Evolutionary conservation across 1,140 invertebrate genomes (phyloP).

Genomic region (Drosophila simulans): DNA sequence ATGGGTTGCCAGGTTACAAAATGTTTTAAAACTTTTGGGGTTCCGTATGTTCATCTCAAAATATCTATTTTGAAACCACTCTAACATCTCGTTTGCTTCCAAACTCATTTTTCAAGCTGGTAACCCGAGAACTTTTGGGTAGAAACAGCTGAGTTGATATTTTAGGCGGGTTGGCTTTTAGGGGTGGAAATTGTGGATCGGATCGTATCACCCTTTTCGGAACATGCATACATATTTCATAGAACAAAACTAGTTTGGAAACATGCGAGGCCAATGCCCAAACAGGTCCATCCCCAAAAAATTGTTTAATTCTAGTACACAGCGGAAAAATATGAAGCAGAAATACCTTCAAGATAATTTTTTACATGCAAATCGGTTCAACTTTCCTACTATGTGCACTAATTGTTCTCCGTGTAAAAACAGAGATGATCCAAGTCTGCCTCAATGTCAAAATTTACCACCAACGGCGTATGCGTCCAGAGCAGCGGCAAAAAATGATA

Average conservation of each 20-base stretch:
- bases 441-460: constrained; percentile 68
- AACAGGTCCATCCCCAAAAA: constrained; percentile 67
- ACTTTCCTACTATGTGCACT: too few relatives aligned
- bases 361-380: background rate
- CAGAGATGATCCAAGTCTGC: constrained; percentile 35
- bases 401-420: constrained; percentile 9
- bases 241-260: constrained; percentile 66
- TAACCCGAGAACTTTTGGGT: constrained; percentile 46
- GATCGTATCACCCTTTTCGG: constrained; percentile 56
- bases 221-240: background rate
- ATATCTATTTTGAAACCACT: background rate
- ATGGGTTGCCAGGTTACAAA: constrained; percentile 47
- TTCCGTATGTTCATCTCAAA: background rate
- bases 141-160: constrained; percentile 55
- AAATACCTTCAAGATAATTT: background rate
- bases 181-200: constrained; percentile 20
- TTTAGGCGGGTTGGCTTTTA: constrained; percentile 37
- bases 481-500: constrained; percentile 49
- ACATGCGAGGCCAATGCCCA: constrained; percentile 23
- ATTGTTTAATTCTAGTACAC: constrained; percentile 23
- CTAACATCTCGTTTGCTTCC: background rate
- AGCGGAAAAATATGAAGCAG: background rate
- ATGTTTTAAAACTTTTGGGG: too few relatives aligned
- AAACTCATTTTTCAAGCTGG: constrained; percentile 23
- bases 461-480: constrained; percentile 71